Conservation (phyloP, 35 echinoderm and acorn worm genomes). For the Amphiura filiformis region DNA sequence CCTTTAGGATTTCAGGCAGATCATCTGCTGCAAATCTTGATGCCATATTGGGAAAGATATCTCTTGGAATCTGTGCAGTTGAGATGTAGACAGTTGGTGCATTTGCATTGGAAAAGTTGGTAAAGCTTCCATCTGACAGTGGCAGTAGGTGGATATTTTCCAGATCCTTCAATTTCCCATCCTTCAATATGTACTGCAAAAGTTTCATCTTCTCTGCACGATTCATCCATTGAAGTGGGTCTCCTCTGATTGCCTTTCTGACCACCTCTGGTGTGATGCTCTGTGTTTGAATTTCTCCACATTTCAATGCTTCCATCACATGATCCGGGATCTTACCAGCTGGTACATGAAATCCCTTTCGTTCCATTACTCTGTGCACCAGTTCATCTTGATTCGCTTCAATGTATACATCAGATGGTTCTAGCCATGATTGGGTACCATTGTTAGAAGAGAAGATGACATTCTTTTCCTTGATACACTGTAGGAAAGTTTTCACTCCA, state of each 20-base stretch:
- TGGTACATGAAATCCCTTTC: neutral
- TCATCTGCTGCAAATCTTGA: neutral
- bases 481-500: slow-evolving; percentile 39
- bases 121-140: slow-evolving; percentile 40
- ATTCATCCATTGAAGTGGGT: neutral
- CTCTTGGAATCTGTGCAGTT: neutral
- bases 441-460: slow-evolving; percentile 15
- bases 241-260: neutral
- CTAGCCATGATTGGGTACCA: neutral
- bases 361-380: neutral
- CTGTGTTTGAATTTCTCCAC: neutral
- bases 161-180: neutral
- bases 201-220: slow-evolving; percentile 34
- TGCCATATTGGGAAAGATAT: slow-evolving; percentile 15
- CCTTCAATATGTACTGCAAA: slow-evolving; percentile 44
- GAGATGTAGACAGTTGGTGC: neutral
- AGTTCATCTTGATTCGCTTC: neutral
- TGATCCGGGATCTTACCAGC: neutral
- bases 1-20: neutral
- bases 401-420: neutral
- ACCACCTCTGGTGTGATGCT: neutral
- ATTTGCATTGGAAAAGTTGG: neutral
- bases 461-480: slow-evolving; percentile 12
- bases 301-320: slow-evolving; percentile 6
- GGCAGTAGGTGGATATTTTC: slow-evolving; percentile 32